phyloP scores from a whole-genome alignment of 2,888 invertebrate genomes.

The Megastigmus dorsalis region DNA sequence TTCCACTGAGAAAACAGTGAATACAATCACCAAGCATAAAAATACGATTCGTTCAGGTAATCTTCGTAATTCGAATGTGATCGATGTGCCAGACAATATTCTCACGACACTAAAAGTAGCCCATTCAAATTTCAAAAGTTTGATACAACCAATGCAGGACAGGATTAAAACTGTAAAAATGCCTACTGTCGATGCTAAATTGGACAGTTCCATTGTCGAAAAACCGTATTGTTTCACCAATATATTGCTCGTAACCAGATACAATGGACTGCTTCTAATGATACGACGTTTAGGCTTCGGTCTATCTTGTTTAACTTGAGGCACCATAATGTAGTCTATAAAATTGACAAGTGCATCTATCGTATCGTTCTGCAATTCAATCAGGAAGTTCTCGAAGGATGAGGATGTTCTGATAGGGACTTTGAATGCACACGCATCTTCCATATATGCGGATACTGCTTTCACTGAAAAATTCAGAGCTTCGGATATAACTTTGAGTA shows the following conservation, averaged over 20 bases:
- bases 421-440: too few relatives aligned
- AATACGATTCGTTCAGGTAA: background rate
- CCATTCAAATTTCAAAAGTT: background rate
- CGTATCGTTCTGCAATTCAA: background rate
- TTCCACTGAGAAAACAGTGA: background rate
- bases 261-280: background rate
- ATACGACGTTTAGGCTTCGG: background rate
- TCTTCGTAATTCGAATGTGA: background rate
- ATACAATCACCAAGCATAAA: background rate
- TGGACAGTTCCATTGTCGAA: background rate
- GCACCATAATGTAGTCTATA: background rate
- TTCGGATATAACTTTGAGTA: too few relatives aligned
- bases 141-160: background rate
- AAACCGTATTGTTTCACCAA: background rate
- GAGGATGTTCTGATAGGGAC: too few relatives aligned
- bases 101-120: background rate
- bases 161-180: background rate
- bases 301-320: background rate
- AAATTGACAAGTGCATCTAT: background rate
- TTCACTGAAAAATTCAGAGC: too few relatives aligned
- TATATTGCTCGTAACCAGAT: background rate
- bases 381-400: background rate
- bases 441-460: too few relatives aligned
- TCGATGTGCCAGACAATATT: background rate
- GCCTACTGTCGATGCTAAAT: background rate